Percentiles rank a stretch among this genome's conserved stretches.
Evolutionary conservation across 2,888 invertebrate species (phyloP).

Genomic region (Clitarchus hookeri): DNA sequence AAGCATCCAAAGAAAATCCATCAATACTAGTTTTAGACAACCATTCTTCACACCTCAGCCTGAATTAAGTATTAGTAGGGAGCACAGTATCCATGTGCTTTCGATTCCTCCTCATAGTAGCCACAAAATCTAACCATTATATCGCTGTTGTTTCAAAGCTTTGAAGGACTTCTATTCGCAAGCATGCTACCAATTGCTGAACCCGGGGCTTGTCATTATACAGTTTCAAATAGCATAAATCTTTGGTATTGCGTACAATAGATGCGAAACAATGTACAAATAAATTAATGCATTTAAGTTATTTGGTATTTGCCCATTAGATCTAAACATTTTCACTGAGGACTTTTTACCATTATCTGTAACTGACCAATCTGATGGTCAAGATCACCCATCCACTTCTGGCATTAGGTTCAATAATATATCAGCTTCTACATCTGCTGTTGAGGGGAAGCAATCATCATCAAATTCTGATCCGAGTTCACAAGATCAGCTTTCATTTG

Average conservation of each 20-base stretch:
- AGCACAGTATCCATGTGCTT: background rate
- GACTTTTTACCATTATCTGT: background rate
- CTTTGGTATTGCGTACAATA: too few species aligned
- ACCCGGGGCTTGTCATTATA: too few species aligned
- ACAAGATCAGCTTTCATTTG: background rate
- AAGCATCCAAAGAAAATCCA: background rate
- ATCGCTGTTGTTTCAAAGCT: too few species aligned
- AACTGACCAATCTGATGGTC: background rate
- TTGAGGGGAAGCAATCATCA: background rate
- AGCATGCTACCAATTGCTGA: too few species aligned
- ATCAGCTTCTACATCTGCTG: background rate
- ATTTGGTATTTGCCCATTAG: too few species aligned
- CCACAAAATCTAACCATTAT: background rate
- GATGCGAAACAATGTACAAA: too few species aligned
- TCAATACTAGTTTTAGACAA: background rate
- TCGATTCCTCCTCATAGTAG: background rate
- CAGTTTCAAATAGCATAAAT: too few species aligned
- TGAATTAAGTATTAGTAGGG: background rate
- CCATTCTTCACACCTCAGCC: background rate
- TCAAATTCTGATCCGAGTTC: background rate
- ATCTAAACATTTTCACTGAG: background rate
- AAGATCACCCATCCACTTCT: background rate
- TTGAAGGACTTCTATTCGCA: too few species aligned
- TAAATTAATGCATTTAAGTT: too few species aligned
- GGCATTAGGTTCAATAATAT: background rate